Conservation (phyloP, 2,888 invertebrate species). For the Tryphoninae sp. region DNA sequence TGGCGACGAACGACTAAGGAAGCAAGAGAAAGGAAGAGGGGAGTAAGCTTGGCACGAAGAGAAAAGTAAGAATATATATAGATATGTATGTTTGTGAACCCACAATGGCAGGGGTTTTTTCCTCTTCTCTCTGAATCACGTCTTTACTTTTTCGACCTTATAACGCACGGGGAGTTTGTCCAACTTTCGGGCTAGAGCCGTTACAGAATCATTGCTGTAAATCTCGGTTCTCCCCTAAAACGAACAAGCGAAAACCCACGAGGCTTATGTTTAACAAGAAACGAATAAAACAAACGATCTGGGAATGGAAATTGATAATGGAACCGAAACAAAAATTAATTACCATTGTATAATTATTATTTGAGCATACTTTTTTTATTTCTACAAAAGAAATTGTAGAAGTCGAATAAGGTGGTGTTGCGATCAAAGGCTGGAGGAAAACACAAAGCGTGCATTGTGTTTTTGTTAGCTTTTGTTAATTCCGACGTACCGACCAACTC, state of each 20-base stretch:
- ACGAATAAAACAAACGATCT: too few relatives aligned
- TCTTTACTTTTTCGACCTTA: constrained; percentile 14
- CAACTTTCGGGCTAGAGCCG: constrained; percentile 23
- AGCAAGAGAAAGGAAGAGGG: constrained; percentile 4
- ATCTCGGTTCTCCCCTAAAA: not conserved
- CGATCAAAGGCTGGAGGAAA: too few relatives aligned
- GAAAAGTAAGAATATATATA: not conserved
- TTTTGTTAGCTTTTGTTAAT: too few relatives aligned
- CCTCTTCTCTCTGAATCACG: constrained; percentile 3
- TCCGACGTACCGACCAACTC: too few relatives aligned
- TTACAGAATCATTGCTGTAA: constrained; percentile 16
- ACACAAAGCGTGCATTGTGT: too few relatives aligned
- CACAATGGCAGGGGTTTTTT: constrained; percentile 1
- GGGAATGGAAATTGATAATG: too few relatives aligned
- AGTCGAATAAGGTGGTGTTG: too few relatives aligned
- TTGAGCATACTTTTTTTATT: too few relatives aligned
- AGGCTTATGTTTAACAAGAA: not conserved
- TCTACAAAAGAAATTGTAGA: too few relatives aligned
- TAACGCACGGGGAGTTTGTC: constrained; percentile 19
- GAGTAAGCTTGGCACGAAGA: not conserved
- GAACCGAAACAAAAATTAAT: too few relatives aligned
- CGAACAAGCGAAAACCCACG: constrained; percentile 4
- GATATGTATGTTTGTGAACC: not conserved
- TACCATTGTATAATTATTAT: too few relatives aligned
- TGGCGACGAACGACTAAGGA: constrained; percentile 1